phyloP scores from a whole-genome alignment of 2,888 invertebrate genomes.

The Archaeoteleia sp. region DNA sequence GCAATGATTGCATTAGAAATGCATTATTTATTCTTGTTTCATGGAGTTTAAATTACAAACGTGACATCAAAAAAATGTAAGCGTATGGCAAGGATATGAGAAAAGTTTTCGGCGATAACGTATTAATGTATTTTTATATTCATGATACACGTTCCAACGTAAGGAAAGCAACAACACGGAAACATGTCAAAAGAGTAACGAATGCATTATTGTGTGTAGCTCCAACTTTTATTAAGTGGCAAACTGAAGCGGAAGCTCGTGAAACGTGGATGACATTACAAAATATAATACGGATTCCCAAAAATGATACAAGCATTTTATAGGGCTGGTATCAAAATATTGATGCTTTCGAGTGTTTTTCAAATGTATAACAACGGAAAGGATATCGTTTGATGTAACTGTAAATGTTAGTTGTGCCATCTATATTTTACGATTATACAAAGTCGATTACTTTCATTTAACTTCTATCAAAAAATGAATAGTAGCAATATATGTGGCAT shows the following conservation, averaged over 20 bases:
- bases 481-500: no score
- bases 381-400: no score
- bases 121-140: slow-evolving; percentile 52
- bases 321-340: slow-evolving; percentile 3
- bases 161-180: slow-evolving; percentile 32
- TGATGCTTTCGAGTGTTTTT: slow-evolving; percentile 18
- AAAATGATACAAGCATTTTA: slow-evolving; percentile 22
- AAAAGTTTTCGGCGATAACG: slow-evolving; percentile 50
- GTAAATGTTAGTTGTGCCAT: no score
- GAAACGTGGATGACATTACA: slow-evolving; percentile 33
- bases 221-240: slow-evolving; percentile 50
- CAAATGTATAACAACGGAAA: no score
- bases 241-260: slow-evolving; percentile 34
- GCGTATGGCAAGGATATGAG: slow-evolving; percentile 45
- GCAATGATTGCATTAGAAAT: no score
- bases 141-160: slow-evolving; percentile 45
- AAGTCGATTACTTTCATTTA: no score
- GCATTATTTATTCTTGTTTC: no score
- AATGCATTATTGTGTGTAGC: slow-evolving; percentile 47
- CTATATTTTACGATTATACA: no score
- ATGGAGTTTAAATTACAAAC: slow-evolving; percentile 38
- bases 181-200: slow-evolving; percentile 48
- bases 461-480: no score
- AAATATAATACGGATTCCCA: slow-evolving; percentile 21
- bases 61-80: slow-evolving; percentile 48